These are phyloP conservation scores for Synergus japonicus DNA, from an alignment of 2,888 invertebrate species.

Conservation along the genomic window DNA sequence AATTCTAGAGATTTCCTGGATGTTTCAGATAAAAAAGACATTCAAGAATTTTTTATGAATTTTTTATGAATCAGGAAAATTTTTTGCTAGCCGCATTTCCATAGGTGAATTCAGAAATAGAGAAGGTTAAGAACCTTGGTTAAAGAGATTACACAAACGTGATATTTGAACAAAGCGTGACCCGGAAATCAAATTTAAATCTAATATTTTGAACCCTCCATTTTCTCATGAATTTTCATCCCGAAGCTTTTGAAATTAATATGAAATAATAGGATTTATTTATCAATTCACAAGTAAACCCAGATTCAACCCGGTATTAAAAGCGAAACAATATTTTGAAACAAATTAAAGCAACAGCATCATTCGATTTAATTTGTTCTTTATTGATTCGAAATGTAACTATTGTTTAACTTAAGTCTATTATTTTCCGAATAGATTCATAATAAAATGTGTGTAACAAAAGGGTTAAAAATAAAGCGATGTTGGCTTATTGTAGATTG, in stretches of 20 bases:
- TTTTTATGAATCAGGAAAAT: not conserved
- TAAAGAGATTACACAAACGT: conserved; percentile 24
- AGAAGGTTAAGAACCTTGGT: not conserved
- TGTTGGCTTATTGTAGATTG: not conserved
- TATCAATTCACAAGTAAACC: not conserved
- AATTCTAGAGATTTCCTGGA: not conserved
- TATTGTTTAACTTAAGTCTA: no score
- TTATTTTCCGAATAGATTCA: no score
- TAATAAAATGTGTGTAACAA: not conserved
- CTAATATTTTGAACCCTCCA: not conserved
- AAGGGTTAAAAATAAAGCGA: conserved; percentile 2
- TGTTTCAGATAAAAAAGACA: not conserved
- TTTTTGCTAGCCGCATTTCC: not conserved
- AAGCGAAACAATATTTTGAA: not conserved
- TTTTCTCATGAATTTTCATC: conserved; percentile 1
- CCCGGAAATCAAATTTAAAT: conserved; percentile 22
- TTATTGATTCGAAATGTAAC: no score
- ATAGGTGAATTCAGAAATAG: not conserved
- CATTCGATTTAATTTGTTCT: not conserved
- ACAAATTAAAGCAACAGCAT: not conserved
- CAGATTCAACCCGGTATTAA: not conserved
- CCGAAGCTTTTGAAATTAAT: not conserved
- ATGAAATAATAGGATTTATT: not conserved
- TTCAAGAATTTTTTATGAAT: not conserved
- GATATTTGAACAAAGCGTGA: conserved; percentile 13